Base-by-base conservation (phyloP, 92 coral and sea anemone species). In the Siderastrea radians region DNA sequence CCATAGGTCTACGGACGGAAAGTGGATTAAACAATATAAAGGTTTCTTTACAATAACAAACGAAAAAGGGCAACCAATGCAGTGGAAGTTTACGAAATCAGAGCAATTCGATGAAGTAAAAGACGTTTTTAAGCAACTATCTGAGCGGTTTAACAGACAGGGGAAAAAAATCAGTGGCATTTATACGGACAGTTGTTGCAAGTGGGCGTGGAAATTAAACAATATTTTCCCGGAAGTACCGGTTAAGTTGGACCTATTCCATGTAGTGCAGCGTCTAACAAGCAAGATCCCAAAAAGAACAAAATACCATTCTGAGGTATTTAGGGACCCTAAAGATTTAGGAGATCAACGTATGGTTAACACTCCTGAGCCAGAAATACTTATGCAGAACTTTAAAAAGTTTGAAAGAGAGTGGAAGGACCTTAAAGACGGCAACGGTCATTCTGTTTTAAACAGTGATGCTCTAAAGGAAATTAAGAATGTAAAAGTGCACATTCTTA, bases 11-110 rank as follows among this genome's bases (percentile, higher is more conserved):
- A 72, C 59, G 49, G 60, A 73, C 58, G 87, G 86, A n/a, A 88
- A 81, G 47, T 88, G 91, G 91, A 14, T 88, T n/a, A 82, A 15
- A 49, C 71, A 71, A 19, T 88, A 81, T 17, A 86, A 88, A 54
- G 72, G 74, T 47, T 59, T 88, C 15, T 88, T 88, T 44, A 49
- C 55, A 5, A 86, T 88, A 14, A 49, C 70, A 49, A 88, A 88
- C 68, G 91, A 88, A 72, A 59, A 43, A 1, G 91, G 77, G 19
- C 3, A 71, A 4, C 82, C 81, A 44, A 10, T 80, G 13, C 38
- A 68, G 59, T 80, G 87, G 87, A 16, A 87, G n/a, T 85, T 80
- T 26, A 54, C 74, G 38, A 81, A 48, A 61, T 76, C 79, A n/a
- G 83, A 86, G 62, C 52, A 19, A 43, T 81, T 88, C 58, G 7